Evolutionary conservation across 2,888 invertebrate species (phyloP), one percentile per base, ranked within the genome.

Genomic region (Drosophila ezoana): DNA sequence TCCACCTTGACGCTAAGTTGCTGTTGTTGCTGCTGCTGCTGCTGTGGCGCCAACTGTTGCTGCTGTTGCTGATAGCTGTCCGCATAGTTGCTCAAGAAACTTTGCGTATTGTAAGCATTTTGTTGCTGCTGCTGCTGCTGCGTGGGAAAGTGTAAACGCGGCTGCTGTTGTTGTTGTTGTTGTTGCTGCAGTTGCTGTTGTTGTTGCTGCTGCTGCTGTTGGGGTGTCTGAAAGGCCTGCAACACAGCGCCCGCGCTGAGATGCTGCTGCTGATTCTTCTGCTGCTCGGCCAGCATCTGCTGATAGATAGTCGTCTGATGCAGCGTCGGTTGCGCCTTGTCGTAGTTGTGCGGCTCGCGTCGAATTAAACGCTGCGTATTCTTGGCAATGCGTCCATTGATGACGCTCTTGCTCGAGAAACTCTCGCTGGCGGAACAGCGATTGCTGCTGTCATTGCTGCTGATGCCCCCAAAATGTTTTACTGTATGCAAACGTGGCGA

Each of bases 221-320:
- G 83, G 33, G 89, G 72, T 18, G 80, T 51, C 59, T 91, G 82
- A 62, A 79, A 86, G 38, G 86, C 43, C 48, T 81, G 88, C 67
- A 87, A 58, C 4, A 72, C 80, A 23, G 76, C 87, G 33, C 78
- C 86, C 1, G 62, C 75, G 14, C 60, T 52, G 38, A 87, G 67
- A 52, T 89, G 91, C 38, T 91, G 88, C 37, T 79, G 77, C 16
- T 89, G 89, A 57, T 87, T 90, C 65, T 89, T 90, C 28, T 91
- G 90, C 53, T 92, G 90, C 71, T 92, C 92, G 9, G 92, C 92
- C 54, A 93, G 62, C 90, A 92, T 91, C 84, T 92, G 92, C 64
- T 92, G 92, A 76, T 92, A 93, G n/a, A 93, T 87, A n/a, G 82
- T 90, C 2, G 93, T 93, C 86, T 92, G 92, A 65, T 93, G 92